Conservation (phyloP, 2,797 vertebrate species). For the Danio choprae region DNA sequence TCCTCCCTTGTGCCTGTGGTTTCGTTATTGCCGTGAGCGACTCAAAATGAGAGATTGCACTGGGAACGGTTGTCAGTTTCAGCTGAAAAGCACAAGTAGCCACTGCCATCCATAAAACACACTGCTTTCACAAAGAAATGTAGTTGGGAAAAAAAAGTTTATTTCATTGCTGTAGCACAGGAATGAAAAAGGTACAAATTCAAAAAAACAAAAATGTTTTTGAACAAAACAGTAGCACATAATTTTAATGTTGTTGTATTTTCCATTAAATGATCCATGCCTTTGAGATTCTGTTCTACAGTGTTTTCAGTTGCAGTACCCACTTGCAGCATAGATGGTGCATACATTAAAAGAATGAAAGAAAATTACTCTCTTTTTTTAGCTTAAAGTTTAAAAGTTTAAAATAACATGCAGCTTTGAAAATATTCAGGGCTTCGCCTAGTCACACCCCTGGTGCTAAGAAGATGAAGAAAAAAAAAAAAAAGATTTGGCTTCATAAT, state of each 20-base stretch:
- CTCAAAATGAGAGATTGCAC: not conserved
- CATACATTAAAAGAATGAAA: not conserved
- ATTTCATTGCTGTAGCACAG: not conserved
- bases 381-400: not conserved
- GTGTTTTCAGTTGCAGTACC: no score
- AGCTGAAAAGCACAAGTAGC: not conserved
- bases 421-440: not conserved
- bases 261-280: no score
- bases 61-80: not conserved
- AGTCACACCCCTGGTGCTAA: not conserved
- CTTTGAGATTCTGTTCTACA: no score
- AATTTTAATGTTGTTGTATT: no score
- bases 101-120: not conserved
- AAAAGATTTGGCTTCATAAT: constrained; percentile 13
- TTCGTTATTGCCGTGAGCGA: not conserved
- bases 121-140: not conserved
- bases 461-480: not conserved
- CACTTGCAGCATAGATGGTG: not conserved
- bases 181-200: no score
- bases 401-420: constrained; percentile 16
- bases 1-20: not conserved
- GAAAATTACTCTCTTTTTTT: not conserved
- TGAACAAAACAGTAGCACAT: no score
- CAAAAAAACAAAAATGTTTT: no score
- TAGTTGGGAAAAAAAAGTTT: not conserved